These are phyloP conservation scores for Xiphophorus maculatus DNA, from an alignment of 2,113 vertebrate genomes.

Conservation along the genomic window DNA sequence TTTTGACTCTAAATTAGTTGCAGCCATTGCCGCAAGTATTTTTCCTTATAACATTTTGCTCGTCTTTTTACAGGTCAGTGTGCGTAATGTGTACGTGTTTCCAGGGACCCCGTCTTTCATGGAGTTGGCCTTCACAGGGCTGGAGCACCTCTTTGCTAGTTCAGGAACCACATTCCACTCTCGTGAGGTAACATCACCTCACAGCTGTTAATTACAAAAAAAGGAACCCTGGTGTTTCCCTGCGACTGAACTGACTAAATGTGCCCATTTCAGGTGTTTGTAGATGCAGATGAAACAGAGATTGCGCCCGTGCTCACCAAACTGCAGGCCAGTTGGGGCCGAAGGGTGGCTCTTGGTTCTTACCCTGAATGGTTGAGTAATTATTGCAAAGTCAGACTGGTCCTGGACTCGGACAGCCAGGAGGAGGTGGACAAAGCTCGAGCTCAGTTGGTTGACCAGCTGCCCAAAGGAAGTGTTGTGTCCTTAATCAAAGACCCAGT, in stretches of 20 bases:
- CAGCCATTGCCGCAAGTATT: neutral
- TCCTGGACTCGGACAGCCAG: conserved; percentile 86
- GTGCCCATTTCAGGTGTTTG: conserved; percentile 75
- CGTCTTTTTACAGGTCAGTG: conserved; percentile 77
- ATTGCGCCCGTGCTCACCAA: conserved; percentile 79
- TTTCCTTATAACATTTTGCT: neutral
- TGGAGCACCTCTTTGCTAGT: conserved; percentile 85
- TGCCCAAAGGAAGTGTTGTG: conserved; percentile 83
- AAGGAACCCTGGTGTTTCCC: neutral
- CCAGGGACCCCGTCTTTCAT: conserved; percentile 90
- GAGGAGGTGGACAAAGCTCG: conserved; percentile 81
- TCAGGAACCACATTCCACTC: conserved; percentile 83
- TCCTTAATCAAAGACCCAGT: conserved; percentile 80
- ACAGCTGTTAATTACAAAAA: neutral
- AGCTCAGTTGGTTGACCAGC: conserved; percentile 78
- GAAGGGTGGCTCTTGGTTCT: conserved; percentile 85
- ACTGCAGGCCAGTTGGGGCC: conserved; percentile 79
- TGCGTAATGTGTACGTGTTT: conserved; percentile 93
- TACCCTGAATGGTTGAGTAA: conserved; percentile 95
- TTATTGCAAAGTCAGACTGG: conserved; percentile 90
- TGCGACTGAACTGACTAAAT: neutral
- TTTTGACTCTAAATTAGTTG: neutral
- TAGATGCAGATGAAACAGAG: conserved; percentile 82
- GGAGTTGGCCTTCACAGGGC: conserved; percentile 83
- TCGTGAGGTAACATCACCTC: conserved; percentile 63